Evolutionary conservation across 2,888 invertebrate species (phyloP).

Genomic region (Apodemia mormo): DNA sequence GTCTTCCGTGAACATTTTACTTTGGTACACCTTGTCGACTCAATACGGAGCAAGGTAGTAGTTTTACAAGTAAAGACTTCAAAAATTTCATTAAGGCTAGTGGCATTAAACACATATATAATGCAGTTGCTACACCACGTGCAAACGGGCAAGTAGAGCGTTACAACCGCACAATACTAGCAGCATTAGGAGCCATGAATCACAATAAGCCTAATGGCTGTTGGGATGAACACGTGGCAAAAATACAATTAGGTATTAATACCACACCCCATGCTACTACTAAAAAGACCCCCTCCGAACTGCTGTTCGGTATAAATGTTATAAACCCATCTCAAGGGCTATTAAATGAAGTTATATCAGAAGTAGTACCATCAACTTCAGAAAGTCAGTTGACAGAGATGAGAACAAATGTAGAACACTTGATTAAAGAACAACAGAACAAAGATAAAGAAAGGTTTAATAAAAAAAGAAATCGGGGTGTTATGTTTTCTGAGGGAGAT

Average conservation of each 20-base stretch:
- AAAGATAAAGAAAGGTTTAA: constrained; percentile 30
- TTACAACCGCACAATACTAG: constrained; percentile 30
- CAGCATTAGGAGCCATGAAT: constrained; percentile 21
- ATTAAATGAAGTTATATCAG: constrained; percentile 21
- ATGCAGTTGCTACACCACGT: too few species aligned
- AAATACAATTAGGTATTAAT: constrained; percentile 35
- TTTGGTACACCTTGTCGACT: constrained; percentile 34
- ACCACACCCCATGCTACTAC: constrained; percentile 25
- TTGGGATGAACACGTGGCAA: constrained; percentile 29
- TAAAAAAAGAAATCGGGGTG: constrained; percentile 25
- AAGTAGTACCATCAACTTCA: background rate
- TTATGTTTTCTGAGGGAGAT: constrained; percentile 28
- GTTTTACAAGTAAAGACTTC: constrained; percentile 35
- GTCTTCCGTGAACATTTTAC: constrained; percentile 2
- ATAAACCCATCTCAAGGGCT: constrained; percentile 2
- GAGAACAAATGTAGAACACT: constrained; percentile 22
- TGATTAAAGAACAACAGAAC: constrained; percentile 30
- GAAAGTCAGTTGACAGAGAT: constrained; percentile 18
- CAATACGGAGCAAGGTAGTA: constrained; percentile 35
- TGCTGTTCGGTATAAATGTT: constrained; percentile 24
- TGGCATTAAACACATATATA: constrained; percentile 34
- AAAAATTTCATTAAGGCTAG: constrained; percentile 24
- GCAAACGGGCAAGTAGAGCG: too few species aligned
- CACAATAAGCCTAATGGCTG: constrained; percentile 21
- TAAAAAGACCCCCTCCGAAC: constrained; percentile 27